Evolutionary conservation across 2,797 vertebrate species (phyloP), one percentile per base, ranked within the genome.

Genomic region (Danionella dracula): DNA sequence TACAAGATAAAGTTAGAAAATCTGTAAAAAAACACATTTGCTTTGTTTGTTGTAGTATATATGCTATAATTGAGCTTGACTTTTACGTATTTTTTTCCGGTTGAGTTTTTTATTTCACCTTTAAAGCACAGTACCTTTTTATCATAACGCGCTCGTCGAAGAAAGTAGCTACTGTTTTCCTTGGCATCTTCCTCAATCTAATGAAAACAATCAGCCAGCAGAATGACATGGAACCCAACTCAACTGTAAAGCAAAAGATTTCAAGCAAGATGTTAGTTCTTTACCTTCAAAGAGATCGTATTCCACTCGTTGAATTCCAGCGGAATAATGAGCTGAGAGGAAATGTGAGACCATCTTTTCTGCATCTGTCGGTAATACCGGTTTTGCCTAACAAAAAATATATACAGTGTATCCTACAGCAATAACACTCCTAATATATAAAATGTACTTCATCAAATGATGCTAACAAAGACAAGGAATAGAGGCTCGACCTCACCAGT

Each of bases 101-200:
- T n/a, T n/a, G n/a, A n/a, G n/a, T n/a, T n/a, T n/a, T n/a, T n/a
- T n/a, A n/a, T n/a, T n/a, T n/a, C n/a, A n/a, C n/a, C n/a, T n/a
- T n/a, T n/a, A n/a, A n/a, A n/a, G n/a, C n/a, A n/a, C 31, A 12
- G 2, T 71, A 90, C 96, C 94, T 99, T 99, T 82, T 92, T 94
- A 78, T 99, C 95, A 0, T 99, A 99, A 73, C 92, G 89, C 17
- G 87, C 94, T 49, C 91, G 86, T 0, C 86, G 90, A 4, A 94
- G 84, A 70, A 86, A 85, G 68, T 89, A 87, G 16, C 75, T 71
- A 11, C 70, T 88, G 9, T 92, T 90, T 65, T 90, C 86, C 57
- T 82, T 90, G 72, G 79, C 87, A 83, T 97, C 92, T 0, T 94
- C 90, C 40, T 99, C 95, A 21, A 99, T 97, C 96, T 99, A 61